Evolutionary conservation across 2,888 invertebrate genomes (phyloP).

Genomic region (Anthoptus insignis): DNA sequence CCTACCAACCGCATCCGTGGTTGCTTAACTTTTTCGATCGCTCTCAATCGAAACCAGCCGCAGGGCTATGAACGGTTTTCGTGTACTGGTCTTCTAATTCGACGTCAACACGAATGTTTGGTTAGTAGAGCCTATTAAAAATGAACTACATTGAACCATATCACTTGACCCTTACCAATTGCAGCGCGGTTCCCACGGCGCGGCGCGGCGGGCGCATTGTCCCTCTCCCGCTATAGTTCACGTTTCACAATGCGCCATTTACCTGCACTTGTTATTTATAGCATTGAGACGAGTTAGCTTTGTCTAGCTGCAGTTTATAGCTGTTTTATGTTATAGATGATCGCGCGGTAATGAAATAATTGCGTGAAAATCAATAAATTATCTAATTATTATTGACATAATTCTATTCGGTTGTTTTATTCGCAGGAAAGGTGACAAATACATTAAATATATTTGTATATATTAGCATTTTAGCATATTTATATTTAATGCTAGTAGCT

Average conservation of each 20-base stretch:
- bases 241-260: constrained; percentile 60
- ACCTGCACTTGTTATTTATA: constrained; percentile 55
- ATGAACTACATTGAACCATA: constrained; percentile 7
- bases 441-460: no score
- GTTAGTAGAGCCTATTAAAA: background rate
- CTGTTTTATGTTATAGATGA: constrained; percentile 28
- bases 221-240: constrained; percentile 49
- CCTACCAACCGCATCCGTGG: no score
- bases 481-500: no score
- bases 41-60: no score
- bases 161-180: constrained; percentile 56
- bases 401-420: no score
- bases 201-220: constrained; percentile 57
- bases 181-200: constrained; percentile 59
- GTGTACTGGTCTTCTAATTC: no score
- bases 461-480: no score
- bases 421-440: no score
- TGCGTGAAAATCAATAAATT: no score
- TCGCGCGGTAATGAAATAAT: background rate
- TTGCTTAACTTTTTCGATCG: no score
- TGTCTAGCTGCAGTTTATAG: constrained; percentile 48
- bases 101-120: constrained; percentile 1
- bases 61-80: no score
- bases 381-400: no score
- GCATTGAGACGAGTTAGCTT: constrained; percentile 26